phyloP scores from a whole-genome alignment of 2,797 vertebrate species.

The Spea hammondii region DNA sequence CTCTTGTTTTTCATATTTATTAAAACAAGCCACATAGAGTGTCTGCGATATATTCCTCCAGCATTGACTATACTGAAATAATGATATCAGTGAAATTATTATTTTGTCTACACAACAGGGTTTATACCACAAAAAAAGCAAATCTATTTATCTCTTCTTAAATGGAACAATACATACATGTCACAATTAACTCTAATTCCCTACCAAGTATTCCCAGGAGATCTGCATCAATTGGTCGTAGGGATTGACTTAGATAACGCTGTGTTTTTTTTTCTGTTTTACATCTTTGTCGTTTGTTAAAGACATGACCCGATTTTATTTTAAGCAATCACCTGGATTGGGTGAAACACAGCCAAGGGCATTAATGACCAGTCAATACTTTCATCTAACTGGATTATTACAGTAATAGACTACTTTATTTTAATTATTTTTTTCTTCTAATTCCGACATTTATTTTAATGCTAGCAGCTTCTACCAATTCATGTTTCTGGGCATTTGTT shows the following conservation, averaged over 20 bases:
- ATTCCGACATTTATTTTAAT: conserved; percentile 46
- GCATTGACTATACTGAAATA: conserved; percentile 18
- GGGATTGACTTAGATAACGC: not conserved
- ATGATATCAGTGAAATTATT: conserved; percentile 48
- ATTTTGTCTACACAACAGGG: conserved; percentile 42
- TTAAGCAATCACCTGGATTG: conserved; percentile 35
- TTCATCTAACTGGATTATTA: conserved; percentile 44
- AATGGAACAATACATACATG: conserved; percentile 19
- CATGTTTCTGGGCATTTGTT: conserved; percentile 40
- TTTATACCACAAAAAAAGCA: conserved; percentile 28
- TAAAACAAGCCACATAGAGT: conserved; percentile 48
- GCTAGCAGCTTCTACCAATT: conserved; percentile 39
- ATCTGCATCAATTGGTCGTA: conserved; percentile 3
- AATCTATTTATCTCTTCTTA: conserved; percentile 36
- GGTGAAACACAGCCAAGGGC: conserved; percentile 34
- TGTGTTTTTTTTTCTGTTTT: not conserved
- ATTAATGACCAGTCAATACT: conserved; percentile 37
- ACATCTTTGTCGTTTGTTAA: not conserved
- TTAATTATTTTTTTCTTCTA: conserved; percentile 43
- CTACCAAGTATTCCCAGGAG: conserved; percentile 8
- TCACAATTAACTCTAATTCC: conserved; percentile 23
- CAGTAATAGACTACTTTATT: conserved; percentile 37
- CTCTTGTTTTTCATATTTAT: conserved; percentile 52
- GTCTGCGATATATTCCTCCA: conserved; percentile 32
- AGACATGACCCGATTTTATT: not conserved